These are phyloP conservation scores for Aporophyla nigra DNA, from an alignment of 2,888 invertebrate genomes.

Conservation along the genomic window DNA sequence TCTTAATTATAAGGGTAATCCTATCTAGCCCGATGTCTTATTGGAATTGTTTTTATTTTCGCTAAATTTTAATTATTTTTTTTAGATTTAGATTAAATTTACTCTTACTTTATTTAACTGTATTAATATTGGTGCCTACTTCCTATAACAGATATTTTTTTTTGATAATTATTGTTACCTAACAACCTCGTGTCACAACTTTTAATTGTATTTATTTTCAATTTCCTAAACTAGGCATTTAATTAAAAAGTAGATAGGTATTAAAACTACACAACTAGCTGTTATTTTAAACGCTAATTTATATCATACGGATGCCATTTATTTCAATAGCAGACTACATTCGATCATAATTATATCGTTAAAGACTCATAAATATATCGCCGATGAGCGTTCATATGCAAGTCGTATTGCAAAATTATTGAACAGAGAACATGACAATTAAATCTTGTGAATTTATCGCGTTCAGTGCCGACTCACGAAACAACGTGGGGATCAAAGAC, in stretches of 20 bases:
- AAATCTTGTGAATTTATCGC: constrained; percentile 78
- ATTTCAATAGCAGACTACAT: constrained; percentile 52
- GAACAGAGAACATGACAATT: constrained; percentile 71
- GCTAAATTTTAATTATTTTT: background rate
- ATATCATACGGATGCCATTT: constrained; percentile 37
- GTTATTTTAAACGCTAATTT: constrained; percentile 39
- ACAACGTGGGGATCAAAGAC: constrained; percentile 78
- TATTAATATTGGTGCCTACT: background rate
- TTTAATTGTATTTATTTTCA: background rate
- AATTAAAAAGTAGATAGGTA: background rate
- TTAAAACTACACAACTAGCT: constrained; percentile 23
- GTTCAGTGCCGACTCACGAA: constrained; percentile 67
- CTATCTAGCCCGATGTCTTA: constrained; percentile 24
- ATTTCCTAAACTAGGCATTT: constrained; percentile 1
- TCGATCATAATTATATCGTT: constrained; percentile 63
- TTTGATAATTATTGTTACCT: background rate
- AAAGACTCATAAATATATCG: constrained; percentile 69
- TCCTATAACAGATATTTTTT: background rate
- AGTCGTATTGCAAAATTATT: constrained; percentile 77
- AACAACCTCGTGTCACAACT: background rate
- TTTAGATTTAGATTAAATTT: background rate
- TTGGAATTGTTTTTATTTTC: constrained; percentile 30
- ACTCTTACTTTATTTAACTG: background rate
- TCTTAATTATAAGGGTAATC: background rate
- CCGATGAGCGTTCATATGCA: constrained; percentile 69